Percentiles rank a stretch among this genome's conserved stretches.
These are phyloP conservation scores for Spodoptera littoralis DNA, from an alignment of 2,888 invertebrate genomes.

Conservation along the genomic window DNA sequence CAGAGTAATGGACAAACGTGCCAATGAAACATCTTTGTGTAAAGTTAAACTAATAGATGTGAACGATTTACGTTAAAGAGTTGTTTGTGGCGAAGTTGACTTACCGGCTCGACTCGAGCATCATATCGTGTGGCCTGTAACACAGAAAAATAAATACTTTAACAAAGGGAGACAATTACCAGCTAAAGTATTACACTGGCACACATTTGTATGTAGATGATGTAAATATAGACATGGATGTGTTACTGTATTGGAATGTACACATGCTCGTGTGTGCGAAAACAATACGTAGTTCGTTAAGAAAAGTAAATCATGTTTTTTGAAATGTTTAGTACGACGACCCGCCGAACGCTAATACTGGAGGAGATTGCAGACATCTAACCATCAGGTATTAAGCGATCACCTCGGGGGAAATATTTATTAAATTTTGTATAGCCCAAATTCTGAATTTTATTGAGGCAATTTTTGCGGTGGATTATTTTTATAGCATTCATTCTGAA, in stretches of 20 bases:
- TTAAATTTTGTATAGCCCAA: constrained; percentile 59
- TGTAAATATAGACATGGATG: constrained; percentile 20
- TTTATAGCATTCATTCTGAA: constrained; percentile 28
- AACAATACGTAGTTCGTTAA: constrained; percentile 50
- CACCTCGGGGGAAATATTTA: constrained; percentile 62
- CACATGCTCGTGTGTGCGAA: constrained; percentile 23
- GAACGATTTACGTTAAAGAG: constrained; percentile 52
- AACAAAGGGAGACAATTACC: constrained; percentile 43
- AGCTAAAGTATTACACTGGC: constrained; percentile 29
- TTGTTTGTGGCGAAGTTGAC: constrained; percentile 59
- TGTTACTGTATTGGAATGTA: constrained; percentile 29
- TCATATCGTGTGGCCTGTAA: constrained; percentile 88
- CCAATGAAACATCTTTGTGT: constrained; percentile 46
- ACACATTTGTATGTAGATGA: constrained; percentile 34
- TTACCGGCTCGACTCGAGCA: constrained; percentile 87
- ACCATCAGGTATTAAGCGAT: constrained; percentile 67
- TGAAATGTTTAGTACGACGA: constrained; percentile 49
- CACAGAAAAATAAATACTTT: constrained; percentile 63
- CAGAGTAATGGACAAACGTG: constrained; percentile 52
- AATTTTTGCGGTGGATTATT: constrained; percentile 42
- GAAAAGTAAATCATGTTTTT: constrained; percentile 43
- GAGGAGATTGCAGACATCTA: constrained; percentile 71
- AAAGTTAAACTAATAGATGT: constrained; percentile 36
- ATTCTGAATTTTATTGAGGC: constrained; percentile 39
- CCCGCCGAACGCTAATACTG: constrained; percentile 61